Percentiles rank a stretch among this genome's conserved stretches.
These are phyloP conservation scores for Bucco capensis DNA, from an alignment of 2,113 vertebrate species.

Conservation along the genomic window DNA sequence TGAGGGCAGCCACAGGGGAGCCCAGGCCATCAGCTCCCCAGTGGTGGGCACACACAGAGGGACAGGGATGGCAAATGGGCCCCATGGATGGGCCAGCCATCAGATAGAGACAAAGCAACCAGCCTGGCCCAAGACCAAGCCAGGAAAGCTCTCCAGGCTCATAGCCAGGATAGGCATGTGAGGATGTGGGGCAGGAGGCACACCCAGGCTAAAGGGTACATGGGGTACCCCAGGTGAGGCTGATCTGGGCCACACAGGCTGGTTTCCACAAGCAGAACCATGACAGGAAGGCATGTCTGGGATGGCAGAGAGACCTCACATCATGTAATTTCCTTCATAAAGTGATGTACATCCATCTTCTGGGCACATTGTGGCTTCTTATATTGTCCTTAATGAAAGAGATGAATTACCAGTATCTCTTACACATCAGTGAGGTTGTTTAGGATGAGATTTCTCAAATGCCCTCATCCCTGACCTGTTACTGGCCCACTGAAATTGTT, in stretches of 20 bases:
- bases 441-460: neutral
- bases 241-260: neutral
- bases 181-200: neutral
- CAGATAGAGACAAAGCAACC: neutral
- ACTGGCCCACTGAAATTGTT: neutral
- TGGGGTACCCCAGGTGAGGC: neutral
- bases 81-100: neutral
- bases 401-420: neutral
- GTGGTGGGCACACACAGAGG: fast-evolving
- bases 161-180: fast-evolving
- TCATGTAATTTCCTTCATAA: neutral
- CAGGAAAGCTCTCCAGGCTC: fast-evolving
- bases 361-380: neutral
- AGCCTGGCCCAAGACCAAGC: neutral
- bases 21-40: fast-evolving
- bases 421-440: neutral
- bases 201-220: too few species aligned
- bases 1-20: fast-evolving
- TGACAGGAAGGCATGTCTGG: neutral
- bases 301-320: neutral
- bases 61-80: neutral
- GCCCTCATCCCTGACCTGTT: neutral
- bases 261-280: neutral
- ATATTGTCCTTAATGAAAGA: neutral
- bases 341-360: neutral